These are phyloP conservation scores for Gonocerus acuteangulatus DNA, from an alignment of 2,888 invertebrate genomes.

Conservation along the genomic window DNA sequence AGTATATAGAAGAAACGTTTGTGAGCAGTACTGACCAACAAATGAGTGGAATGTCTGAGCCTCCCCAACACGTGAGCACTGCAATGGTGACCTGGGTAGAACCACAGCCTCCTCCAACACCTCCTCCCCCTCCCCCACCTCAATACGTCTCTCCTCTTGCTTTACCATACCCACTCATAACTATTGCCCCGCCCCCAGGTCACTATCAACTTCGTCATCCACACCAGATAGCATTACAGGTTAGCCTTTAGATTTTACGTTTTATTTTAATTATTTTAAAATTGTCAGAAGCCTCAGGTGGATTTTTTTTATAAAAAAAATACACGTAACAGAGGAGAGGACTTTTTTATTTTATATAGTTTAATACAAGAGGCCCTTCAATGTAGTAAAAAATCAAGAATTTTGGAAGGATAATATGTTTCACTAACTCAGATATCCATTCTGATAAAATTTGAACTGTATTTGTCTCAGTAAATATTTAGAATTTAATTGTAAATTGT, in stretches of 20 bases:
- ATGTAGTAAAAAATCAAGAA: too few species aligned
- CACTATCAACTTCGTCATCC: constrained; percentile 41
- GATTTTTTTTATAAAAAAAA: too few species aligned
- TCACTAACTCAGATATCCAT: too few species aligned
- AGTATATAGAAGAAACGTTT: constrained; percentile 45
- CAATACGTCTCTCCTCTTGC: constrained; percentile 25
- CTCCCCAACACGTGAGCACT: constrained; percentile 13
- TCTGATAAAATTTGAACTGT: too few species aligned
- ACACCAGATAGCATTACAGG: constrained; percentile 29
- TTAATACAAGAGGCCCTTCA: too few species aligned
- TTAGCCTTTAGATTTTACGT: constrained; percentile 5
- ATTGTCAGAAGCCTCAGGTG: too few species aligned
- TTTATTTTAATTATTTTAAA: not conserved
- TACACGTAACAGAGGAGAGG: too few species aligned
- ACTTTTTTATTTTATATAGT: too few species aligned
- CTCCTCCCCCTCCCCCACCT: constrained; percentile 28
- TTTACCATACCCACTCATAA: constrained; percentile 24
- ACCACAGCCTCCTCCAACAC: constrained; percentile 7
- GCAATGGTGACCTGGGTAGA: constrained; percentile 24
- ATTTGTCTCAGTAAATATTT: too few species aligned
- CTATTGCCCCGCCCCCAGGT: constrained; percentile 43
- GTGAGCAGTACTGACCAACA: not conserved
- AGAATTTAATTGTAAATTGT: too few species aligned
- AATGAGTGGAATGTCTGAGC: constrained; percentile 5
- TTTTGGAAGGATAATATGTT: too few species aligned